Percentiles rank a stretch among this genome's conserved stretches.
Evolutionary conservation across 2,888 invertebrate species (phyloP).

Genomic region (Chloroclysta siterata): DNA sequence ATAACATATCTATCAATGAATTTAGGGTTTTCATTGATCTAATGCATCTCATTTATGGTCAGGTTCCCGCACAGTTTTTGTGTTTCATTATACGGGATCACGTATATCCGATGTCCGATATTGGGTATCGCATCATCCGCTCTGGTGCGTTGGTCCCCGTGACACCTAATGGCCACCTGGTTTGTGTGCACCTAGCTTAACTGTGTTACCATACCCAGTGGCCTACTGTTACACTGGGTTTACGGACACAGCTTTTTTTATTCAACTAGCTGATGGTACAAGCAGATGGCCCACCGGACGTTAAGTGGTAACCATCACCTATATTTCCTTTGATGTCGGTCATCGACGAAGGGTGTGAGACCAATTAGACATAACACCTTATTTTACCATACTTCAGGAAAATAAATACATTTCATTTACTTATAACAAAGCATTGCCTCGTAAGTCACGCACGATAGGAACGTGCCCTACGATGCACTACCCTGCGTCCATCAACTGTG

Average conservation of each 20-base stretch:
- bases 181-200: slow-evolving; percentile 13
- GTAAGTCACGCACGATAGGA: too few species aligned
- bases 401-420: too few species aligned
- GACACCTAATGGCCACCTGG: slow-evolving; percentile 23
- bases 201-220: slow-evolving; percentile 7
- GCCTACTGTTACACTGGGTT: slow-evolving; percentile 2
- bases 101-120: slow-evolving; percentile 14
- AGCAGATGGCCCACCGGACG: too few species aligned
- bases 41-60: slow-evolving; percentile 1
- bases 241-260: background rate
- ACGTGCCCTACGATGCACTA: too few species aligned
- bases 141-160: slow-evolving; percentile 9
- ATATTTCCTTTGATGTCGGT: too few species aligned
- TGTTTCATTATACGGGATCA: slow-evolving; percentile 8
- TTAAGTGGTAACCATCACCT: too few species aligned
- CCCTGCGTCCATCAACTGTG: too few species aligned
- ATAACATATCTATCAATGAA: background rate
- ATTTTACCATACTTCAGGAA: too few species aligned
- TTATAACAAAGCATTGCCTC: too few species aligned
- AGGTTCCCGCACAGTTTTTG: slow-evolving; percentile 5
- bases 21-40: slow-evolving; percentile 2
- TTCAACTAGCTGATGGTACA: too few species aligned
- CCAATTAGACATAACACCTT: too few species aligned
- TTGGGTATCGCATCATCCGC: slow-evolving; percentile 17
- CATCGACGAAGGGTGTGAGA: too few species aligned